Evolutionary conservation across 2,113 vertebrate species (phyloP), one percentile per base, ranked within the genome.

Genomic region (Scortum barcoo): DNA sequence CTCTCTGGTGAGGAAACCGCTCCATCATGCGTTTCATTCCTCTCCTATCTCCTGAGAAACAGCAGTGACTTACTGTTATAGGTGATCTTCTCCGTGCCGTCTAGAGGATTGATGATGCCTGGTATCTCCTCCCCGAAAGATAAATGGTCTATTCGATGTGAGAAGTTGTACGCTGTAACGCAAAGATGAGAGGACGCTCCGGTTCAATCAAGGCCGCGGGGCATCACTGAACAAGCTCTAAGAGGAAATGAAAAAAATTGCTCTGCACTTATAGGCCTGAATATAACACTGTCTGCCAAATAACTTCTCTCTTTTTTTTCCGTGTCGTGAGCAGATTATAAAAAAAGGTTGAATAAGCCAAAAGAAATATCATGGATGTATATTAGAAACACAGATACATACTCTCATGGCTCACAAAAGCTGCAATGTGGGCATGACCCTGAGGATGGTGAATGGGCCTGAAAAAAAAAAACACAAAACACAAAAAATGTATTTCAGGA

Each of bases 371-470:
- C 6, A n/a, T 22, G 20, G 6, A 48, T 38, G 48, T 5, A 12
- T 71, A 58, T 19, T 30, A 73, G 3, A 57, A 57, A 40, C 66
- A 16, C 8, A 42, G 11, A 60, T 28, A 84, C 97, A 95, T 95
- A 99, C 98, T 97, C 10, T 99, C 97, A 19, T 99, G 98, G 94
- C 96, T 99, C 84, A 99, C 97, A 65, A 99, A 97, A 48, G 98
- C 98, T 82, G 98, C 98, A 74, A 99, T 94, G 78, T 99, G 97
- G 36, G 98, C 98, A 2, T 99, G 98, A 63, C 98, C 98, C 89
- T 98, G 96, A 28, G 98, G 98, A 83, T 99, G 98, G 24, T 97
- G 97, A 81, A 99, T 98, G 28, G 97, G 97, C 94, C 98, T 99
- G 78, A 28, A 88, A 94, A n/a, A n/a, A n/a, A n/a, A n/a, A n/a